Percentiles rank a stretch among this genome's conserved stretches.
phyloP scores from a whole-genome alignment of 1,140 invertebrate species.

The Hylaeus volcanicus region DNA sequence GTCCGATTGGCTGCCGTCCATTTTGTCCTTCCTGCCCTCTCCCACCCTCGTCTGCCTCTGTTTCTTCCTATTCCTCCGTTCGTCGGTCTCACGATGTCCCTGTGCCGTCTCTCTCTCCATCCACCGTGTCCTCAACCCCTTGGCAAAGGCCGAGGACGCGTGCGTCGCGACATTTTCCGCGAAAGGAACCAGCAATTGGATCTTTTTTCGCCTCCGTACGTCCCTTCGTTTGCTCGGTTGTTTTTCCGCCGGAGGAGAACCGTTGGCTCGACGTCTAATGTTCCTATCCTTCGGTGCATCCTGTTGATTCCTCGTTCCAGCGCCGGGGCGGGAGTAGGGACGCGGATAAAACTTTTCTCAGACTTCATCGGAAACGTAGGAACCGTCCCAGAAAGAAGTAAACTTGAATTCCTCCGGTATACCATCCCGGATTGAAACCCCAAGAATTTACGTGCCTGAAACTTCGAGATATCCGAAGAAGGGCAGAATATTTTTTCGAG shows the following conservation, averaged over 20 bases:
- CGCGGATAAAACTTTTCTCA: slow-evolving; percentile 3
- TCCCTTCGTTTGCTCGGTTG: not conserved
- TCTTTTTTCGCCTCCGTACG: slow-evolving; percentile 25
- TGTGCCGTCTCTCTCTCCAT: slow-evolving; percentile 8
- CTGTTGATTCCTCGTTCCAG: slow-evolving; percentile 3
- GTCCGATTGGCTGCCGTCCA: slow-evolving; percentile 77
- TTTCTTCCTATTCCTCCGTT: slow-evolving; percentile 44
- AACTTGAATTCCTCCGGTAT: slow-evolving; percentile 1
- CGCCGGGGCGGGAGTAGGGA: not conserved
- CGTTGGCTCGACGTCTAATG: not conserved
- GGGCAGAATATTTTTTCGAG: too few relatives aligned
- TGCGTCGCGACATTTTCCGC: slow-evolving; percentile 73
- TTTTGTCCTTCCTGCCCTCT: slow-evolving; percentile 73
- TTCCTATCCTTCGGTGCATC: not conserved
- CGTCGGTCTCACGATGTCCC: slow-evolving; percentile 20
- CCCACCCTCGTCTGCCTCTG: slow-evolving; percentile 14
- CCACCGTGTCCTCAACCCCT: slow-evolving; percentile 35
- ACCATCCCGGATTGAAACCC: too few relatives aligned
- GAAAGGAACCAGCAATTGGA: slow-evolving; percentile 62
- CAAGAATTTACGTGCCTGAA: too few relatives aligned
- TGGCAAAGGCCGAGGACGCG: slow-evolving; percentile 56
- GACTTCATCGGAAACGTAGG: not conserved
- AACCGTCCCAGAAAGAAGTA: not conserved
- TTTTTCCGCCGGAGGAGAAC: slow-evolving; percentile 10
- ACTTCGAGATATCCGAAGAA: not conserved